phyloP scores from a whole-genome alignment of 1,140 invertebrate species.

The Pseudomyrmex concolor region DNA sequence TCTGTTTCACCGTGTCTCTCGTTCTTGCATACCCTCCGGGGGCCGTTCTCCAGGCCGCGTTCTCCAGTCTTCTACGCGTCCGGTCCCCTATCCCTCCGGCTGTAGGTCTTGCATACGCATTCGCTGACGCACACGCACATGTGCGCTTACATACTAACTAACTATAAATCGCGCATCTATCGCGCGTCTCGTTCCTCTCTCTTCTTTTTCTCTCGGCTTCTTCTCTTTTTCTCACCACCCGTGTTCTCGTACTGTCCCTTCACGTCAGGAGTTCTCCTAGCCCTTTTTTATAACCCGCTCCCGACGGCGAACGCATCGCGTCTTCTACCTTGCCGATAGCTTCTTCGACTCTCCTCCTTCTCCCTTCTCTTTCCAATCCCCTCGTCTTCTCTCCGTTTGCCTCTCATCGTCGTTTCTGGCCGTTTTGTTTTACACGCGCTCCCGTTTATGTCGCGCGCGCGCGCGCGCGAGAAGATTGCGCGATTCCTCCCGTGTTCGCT shows the following conservation, averaged over 20 bases:
- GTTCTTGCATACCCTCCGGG: neutral
- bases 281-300: slow-evolving; percentile 17
- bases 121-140: slow-evolving; percentile 10
- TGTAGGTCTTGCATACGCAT: slow-evolving; percentile 26
- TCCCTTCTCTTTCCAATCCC: slow-evolving; percentile 11
- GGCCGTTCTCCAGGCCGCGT: slow-evolving; percentile 10
- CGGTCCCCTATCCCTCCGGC: slow-evolving; percentile 14
- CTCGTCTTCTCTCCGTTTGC: neutral
- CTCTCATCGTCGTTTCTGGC: slow-evolving; percentile 15
- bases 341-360: slow-evolving; percentile 14
- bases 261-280: slow-evolving; percentile 21
- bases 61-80: slow-evolving; percentile 1
- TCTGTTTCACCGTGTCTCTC: neutral
- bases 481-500: neutral
- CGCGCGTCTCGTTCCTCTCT: neutral
- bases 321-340: slow-evolving; percentile 5
- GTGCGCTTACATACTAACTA: slow-evolving; percentile 41
- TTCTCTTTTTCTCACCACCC: neutral
- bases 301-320: slow-evolving; percentile 1
- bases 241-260: neutral
- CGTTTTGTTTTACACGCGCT: slow-evolving; percentile 28
- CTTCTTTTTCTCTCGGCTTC: neutral
- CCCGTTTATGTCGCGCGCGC: slow-evolving; percentile 37
- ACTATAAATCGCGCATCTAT: slow-evolving; percentile 10
- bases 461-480: neutral